phyloP scores from a whole-genome alignment of 2,113 vertebrate species.

The Melozone crissalis region DNA sequence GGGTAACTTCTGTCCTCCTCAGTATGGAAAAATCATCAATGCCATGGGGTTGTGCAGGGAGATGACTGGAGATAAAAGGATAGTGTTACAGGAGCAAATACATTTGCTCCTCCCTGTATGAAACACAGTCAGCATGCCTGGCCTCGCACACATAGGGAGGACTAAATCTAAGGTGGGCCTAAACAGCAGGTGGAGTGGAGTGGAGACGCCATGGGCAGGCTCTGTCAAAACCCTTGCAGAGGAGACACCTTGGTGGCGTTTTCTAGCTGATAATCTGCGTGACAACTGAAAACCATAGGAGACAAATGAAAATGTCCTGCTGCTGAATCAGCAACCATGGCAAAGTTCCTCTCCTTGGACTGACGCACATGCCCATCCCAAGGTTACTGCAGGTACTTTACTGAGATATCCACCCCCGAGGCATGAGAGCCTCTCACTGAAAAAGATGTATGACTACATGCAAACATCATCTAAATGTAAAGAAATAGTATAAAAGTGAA shows the following conservation, averaged over 20 bases:
- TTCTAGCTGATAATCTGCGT: background rate
- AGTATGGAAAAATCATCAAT: background rate
- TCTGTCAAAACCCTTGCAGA: background rate
- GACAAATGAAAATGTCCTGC: background rate
- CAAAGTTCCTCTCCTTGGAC: background rate
- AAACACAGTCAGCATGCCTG: background rate
- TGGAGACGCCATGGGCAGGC: too few relatives aligned
- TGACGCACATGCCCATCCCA: background rate
- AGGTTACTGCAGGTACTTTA: background rate
- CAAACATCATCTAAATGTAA: background rate
- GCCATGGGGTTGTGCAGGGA: background rate
- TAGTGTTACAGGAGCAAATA: background rate
- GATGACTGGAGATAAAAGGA: background rate
- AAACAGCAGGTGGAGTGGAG: background rate
- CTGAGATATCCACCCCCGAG: background rate
- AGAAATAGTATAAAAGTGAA: background rate
- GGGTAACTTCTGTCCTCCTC: background rate
- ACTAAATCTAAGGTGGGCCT: background rate
- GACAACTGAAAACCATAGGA: background rate
- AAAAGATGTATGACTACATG: background rate
- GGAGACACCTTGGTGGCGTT: background rate
- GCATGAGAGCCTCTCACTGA: too few relatives aligned
- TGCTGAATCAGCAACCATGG: background rate
- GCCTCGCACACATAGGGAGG: background rate
- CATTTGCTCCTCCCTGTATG: rapidly evolving